Conservation (phyloP, 2,113 vertebrate species). For the Passer montanus region DNA sequence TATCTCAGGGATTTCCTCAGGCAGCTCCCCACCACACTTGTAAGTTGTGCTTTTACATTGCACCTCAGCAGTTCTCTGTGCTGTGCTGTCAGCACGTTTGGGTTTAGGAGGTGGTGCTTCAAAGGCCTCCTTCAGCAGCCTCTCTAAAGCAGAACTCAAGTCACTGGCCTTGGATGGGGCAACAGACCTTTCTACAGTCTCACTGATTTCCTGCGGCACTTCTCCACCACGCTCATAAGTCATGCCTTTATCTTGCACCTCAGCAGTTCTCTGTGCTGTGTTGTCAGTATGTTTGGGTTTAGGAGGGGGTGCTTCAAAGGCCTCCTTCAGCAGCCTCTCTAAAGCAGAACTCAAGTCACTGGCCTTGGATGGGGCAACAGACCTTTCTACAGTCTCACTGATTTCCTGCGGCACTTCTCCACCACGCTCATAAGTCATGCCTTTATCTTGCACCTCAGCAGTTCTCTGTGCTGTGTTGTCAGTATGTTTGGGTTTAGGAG, state of each 20-base stretch:
- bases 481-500: not conserved
- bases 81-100: rapidly evolving
- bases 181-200: not conserved
- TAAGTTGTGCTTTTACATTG: rapidly evolving
- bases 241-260: not conserved
- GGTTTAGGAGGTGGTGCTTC: not conserved
- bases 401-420: not conserved
- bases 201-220: not conserved
- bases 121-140: not conserved
- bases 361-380: not conserved
- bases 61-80: not conserved
- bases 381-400: not conserved
- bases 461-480: rapidly evolving
- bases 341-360: not conserved
- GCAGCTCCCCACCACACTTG: not conserved
- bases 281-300: rapidly evolving
- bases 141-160: not conserved
- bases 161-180: not conserved
- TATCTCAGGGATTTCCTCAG: slow-evolving; percentile 10
- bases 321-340: not conserved
- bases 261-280: not conserved
- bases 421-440: not conserved
- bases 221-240: not conserved
- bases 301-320: not conserved
- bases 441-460: not conserved